Evolutionary conservation across 2,113 vertebrate species (phyloP), one percentile per base, ranked within the genome.

Genomic region (Rafetus swinhoei): DNA sequence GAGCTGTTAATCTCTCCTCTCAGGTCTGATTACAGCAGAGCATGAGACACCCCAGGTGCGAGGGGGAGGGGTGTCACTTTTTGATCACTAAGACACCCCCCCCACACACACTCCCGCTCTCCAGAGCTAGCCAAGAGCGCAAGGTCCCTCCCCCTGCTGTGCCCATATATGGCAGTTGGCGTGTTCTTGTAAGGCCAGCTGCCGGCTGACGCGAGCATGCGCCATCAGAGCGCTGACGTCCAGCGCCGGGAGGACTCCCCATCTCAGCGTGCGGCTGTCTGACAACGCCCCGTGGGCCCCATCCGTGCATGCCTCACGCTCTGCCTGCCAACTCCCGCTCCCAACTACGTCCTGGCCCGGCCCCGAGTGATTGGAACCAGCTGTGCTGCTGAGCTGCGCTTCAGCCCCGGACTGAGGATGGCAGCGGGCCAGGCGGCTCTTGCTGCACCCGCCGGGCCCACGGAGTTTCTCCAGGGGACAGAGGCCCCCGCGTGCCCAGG

Each of bases 221-320:
- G 79, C 77, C 39, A 59, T 50, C 2, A n/a, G 76, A 81, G 81
- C 76, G 74, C 91, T 88, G 91, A 87, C 90, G 85, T 91, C 74
- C 80, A 69, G 85, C 2, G 53, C 80, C 35, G 72, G 90, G 82
- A 81, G 90, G 81, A 56, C 80, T 65, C 80, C 81, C 85, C 80
- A 9, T 10, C 16, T 35, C 55, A 15, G 65, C 72, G 85, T 74
- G n/a, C 19, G 21, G 81, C 18, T 35, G 65, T 54, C 84, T 87
- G 90, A 81, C 55, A 35, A 91, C 80, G 90, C 80, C 35, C 80
- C 82, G 52, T 87, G 90, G 90, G 90, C 85, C 87, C 87, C 80
- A 80, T 57, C 82, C 90, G 55, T 86, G 79, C 69, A 69, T 82
- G 84, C 65, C 21, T 82, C 11, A 7, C 60, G 80, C 54, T 16